Base-by-base conservation (phyloP, 2,113 vertebrate genomes). In the Ameiurus melas region DNA sequence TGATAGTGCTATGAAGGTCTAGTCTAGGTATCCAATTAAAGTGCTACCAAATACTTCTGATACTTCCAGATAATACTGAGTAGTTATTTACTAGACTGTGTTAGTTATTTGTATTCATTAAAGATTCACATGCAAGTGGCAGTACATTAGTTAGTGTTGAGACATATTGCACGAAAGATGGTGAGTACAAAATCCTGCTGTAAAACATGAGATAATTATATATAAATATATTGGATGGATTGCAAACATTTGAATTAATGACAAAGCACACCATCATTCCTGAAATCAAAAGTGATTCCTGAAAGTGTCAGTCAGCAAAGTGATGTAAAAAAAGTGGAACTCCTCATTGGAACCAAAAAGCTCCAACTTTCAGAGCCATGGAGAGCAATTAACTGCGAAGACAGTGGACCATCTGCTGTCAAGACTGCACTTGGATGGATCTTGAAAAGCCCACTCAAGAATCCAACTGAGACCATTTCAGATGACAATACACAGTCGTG, bases 341-440 rank as follows among this genome's bases (percentile, higher is more conserved):
- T 25, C 33, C 20, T 82, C 19, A 39, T 1, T 82, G 20, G 57
- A 60, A 82, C 7, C 30, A 22, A 27, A 78, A 75, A 78, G 22
- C 12, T 78, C 43, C 25, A 58, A 81, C 9, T 83, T 83, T 83
- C 10, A 83, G 57, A 25, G 36, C 57, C 57, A 83, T 62, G 33
- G 80, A 83, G 80, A 83, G 57, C 57, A 83, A 83, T 83, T 83
- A 83, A 60, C 10, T 39, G 57, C 13, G 14, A 83, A 83, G 80
- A 83, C 80, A 83, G 62, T 83, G 57, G 80, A 83, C 80, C 80
- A 83, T 83, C 80, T 83, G 80, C 33, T 83, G 80, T 83, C 80
- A 83, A 83, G 57, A 62, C 57, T 83, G 80, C 57, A 43, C 57
- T 83, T 83, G 80, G 80, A 83, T 33, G 80, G 57, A 60, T 83